A percentile compares a stretch with the other conserved stretches of the same genome.
Conservation (phyloP, 2,113 vertebrate species). For the Stictonetta naevosa region DNA sequence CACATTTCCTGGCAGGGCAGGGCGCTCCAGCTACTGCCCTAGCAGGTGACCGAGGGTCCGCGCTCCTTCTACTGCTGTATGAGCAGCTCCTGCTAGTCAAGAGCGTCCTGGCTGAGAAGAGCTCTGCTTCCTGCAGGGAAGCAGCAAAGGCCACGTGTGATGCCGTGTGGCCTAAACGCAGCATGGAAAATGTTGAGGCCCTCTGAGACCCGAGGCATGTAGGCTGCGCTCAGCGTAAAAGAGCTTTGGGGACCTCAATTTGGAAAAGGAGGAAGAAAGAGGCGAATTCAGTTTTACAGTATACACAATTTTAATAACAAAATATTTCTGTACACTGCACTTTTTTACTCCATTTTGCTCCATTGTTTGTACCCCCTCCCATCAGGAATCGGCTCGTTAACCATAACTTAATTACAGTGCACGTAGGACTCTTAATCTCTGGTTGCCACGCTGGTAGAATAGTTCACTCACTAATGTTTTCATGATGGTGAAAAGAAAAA, state of each 20-base stretch:
- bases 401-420: constrained; percentile 56
- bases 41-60: too few species aligned
- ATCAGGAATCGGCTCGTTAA: constrained; percentile 68
- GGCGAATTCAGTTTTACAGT: constrained; percentile 73
- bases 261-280: constrained; percentile 68
- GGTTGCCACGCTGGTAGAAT: constrained; percentile 63
- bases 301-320: constrained; percentile 84
- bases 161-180: not conserved
- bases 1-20: not conserved
- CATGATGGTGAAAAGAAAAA: constrained; percentile 11
- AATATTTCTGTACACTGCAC: constrained; percentile 79
- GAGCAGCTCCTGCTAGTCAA: not conserved
- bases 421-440: constrained; percentile 50
- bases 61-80: not conserved
- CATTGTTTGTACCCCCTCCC: constrained; percentile 57
- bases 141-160: not conserved
- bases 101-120: not conserved
- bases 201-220: not conserved
- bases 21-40: not conserved
- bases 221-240: not conserved
- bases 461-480: constrained; percentile 60
- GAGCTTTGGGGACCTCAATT: not conserved
- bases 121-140: not conserved
- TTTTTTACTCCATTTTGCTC: constrained; percentile 65
- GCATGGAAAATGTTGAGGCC: not conserved